Evolutionary conservation across 2,888 invertebrate genomes (phyloP).

Genomic region (Pseudanteris insignis): DNA sequence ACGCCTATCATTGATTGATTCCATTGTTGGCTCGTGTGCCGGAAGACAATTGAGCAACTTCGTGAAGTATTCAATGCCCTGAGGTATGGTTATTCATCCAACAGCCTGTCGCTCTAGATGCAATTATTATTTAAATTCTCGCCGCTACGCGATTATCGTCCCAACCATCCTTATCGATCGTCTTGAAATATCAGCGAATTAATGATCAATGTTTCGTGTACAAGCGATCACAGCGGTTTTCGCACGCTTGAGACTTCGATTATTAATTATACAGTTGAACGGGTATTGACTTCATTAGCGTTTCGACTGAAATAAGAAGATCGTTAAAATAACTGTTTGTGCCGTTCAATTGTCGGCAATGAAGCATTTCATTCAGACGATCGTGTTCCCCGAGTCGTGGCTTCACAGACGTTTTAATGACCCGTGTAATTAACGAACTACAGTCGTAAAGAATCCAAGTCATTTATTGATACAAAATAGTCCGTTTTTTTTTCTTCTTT

Average conservation of each 20-base stretch:
- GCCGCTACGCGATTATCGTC: slow-evolving; percentile 9
- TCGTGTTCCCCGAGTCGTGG: too few relatives aligned
- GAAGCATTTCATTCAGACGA: not conserved
- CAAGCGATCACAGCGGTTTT: slow-evolving; percentile 8
- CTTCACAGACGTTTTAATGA: too few relatives aligned
- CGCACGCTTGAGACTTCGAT: slow-evolving; percentile 8
- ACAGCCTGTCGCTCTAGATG: slow-evolving; percentile 12
- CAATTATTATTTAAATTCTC: slow-evolving; percentile 28
- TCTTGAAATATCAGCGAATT: slow-evolving; percentile 11
- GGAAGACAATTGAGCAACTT: slow-evolving; percentile 36
- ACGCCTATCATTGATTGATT: slow-evolving; percentile 40
- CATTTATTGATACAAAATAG: too few relatives aligned
- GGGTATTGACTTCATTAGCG: slow-evolving; percentile 17
- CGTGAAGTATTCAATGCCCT: slow-evolving; percentile 30
- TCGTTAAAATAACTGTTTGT: slow-evolving; percentile 13
- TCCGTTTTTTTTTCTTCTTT: too few relatives aligned
- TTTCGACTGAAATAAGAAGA: slow-evolving; percentile 4
- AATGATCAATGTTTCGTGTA: slow-evolving; percentile 19
- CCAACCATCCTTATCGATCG: slow-evolving; percentile 5
- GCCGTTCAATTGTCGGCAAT: not conserved
- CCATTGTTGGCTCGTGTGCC: slow-evolving; percentile 28
- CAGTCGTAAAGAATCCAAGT: too few relatives aligned
- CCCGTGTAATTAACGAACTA: too few relatives aligned
- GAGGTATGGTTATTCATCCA: slow-evolving; percentile 19
- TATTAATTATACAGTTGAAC: slow-evolving; percentile 10